Base-by-base conservation (phyloP, 2,797 vertebrate genomes). In the Scyliorhinus canicula region DNA sequence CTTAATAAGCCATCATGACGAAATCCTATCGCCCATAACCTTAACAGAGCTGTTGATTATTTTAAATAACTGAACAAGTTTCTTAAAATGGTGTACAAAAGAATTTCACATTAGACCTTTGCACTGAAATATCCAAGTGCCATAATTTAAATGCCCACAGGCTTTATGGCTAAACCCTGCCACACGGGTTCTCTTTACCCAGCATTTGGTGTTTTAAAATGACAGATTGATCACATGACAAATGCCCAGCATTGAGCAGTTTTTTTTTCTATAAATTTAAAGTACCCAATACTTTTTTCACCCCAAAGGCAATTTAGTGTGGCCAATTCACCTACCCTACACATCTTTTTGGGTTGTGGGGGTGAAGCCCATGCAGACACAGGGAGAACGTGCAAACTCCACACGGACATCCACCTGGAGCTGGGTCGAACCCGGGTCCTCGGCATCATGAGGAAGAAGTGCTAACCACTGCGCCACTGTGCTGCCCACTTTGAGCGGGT, bases 121-220 rank as follows among this genome's bases (percentile, higher is more conserved):
- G 6, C 19, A 60, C 60, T 90, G 6, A 60, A 60, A 40, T 90
- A 21, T 60, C n/a, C 86, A 40, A 31, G 31, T 57, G 19, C 55
- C 14, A n/a, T 57, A 60, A 60, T 63, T 90, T 90, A 5, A 60
- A 90, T 21, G 16, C 6, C 85, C 6, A 28, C 31, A 52, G 35
- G 5, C 28, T n/a, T n/a, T 60, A 4, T 60, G 26, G 77, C 40
- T 24, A 47, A 82, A 6, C 21, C 77, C 40, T 82, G 12, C 28
- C 31, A n/a, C 14, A 88, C 6, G 12, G n/a, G 55, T 90, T 47
- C 28, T 69, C 44, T 44, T 69, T 14, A 93, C 4, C 55, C 47
- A 93, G 26, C 28, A 93, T 69, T 91, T 91, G 60, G 57, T 8
- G 9, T 52, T 60, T n/a, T 90, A 90, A 60, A 90, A 90, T 90